Evolutionary conservation across 2,888 invertebrate species (phyloP).

Genomic region (Ptychoptera albimana): DNA sequence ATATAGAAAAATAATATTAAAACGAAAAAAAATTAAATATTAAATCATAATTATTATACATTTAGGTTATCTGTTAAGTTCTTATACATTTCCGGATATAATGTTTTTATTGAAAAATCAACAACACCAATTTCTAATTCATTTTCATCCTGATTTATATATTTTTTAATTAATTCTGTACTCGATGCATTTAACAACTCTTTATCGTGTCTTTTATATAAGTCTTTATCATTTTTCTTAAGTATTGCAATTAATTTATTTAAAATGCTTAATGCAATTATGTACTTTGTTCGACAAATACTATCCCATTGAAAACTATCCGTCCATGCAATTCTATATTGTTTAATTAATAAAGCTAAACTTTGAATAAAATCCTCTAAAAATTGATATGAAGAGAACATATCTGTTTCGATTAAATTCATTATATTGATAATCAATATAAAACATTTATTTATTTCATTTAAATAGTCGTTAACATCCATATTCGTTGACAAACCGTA

Average conservation of each 20-base stretch:
- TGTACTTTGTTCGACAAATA: neutral
- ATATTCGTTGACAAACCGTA: neutral
- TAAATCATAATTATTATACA: constrained; percentile 1
- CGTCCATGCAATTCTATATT: neutral
- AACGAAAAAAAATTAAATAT: neutral
- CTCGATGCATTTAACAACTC: neutral
- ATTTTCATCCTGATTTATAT: neutral
- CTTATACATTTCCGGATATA: constrained; percentile 12
- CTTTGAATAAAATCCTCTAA: neutral
- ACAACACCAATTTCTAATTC: constrained; percentile 14
- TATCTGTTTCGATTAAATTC: too few relatives aligned
- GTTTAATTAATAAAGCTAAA: neutral
- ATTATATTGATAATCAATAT: neutral
- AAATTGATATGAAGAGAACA: neutral
- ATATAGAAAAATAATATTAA: neutral
- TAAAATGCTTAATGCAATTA: neutral
- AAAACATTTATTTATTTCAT: neutral
- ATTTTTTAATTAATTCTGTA: neutral
- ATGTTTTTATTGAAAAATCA: constrained; percentile 13
- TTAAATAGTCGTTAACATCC: too few relatives aligned
- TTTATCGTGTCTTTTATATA: neutral
- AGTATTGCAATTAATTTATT: neutral
- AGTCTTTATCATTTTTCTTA: neutral
- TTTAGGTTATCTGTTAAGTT: constrained; percentile 7
- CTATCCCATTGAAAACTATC: neutral